Base-by-base conservation (phyloP, 1,140 invertebrate species). In the Homalodisca vitripennis region DNA sequence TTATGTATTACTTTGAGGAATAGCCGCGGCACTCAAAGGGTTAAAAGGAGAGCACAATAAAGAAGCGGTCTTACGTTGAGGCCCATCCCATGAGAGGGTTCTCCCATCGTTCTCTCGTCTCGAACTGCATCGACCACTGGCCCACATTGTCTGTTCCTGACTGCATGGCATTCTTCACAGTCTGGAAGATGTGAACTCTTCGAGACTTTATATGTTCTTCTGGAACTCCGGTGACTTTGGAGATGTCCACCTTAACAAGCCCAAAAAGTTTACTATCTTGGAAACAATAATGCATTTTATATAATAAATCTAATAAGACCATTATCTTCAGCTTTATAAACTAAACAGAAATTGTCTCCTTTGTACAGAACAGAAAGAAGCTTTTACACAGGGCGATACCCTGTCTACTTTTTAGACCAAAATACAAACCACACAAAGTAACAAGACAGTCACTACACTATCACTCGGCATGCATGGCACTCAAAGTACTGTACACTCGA, bases 81-180 rank as follows among this genome's bases (percentile, higher is more conserved):
- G 88, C 82, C 97, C 98, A 99, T 48, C 98, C 98, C 92, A 99
- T 99, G 0, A 98, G 84, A 1, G 94, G 95, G 82, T 99, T 99
- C 81, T 99, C 97, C 98, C 98, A 99, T 74, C 98, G 86, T 81
- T 98, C 92, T 72, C 93, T 86, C 20, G 89, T 95, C 74, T 99
- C 97, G 84, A 99, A 98, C 75, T 98, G 93, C 79, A 99, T 94
- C 78, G 91, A 88, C 98, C 98, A 99, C 71, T 84, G 84, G 24
- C 89, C 80, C 20, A 89, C 89, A 76, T 97, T 97, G 76, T 91
- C 89, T 6, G 95, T 98, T 26, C 97, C 97, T 73, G 95, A 98
- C 81, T 99, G 98, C 94, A 98, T 99, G 0, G 96, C 88, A 84
- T 95, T 98, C 79, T 97, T 97, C 0, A 95, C 1, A 24, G 96